Percentiles rank a stretch among this genome's conserved stretches.
Evolutionary conservation across 23 tunicate species (phyloP).

Genomic region (Botrylloides violaceus): DNA sequence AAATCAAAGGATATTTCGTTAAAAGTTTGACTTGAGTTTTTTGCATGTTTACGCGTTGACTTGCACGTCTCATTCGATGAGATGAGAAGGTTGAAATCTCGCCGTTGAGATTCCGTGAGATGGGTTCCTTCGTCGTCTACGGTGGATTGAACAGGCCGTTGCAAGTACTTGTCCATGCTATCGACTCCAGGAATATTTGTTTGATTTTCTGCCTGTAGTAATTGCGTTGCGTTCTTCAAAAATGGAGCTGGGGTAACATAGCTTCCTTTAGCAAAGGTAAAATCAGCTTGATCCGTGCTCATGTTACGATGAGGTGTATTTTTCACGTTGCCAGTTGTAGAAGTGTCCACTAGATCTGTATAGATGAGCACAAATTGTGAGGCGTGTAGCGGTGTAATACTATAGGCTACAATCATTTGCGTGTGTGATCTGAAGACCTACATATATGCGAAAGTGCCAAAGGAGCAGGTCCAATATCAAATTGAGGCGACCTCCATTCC

Average conservation of each 20-base stretch:
- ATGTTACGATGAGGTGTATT: too few relatives aligned
- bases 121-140: constrained; percentile 28
- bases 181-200: constrained; percentile 35
- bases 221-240: not conserved
- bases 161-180: constrained; percentile 53
- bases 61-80: constrained; percentile 39
- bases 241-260: not conserved
- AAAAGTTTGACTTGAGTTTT: not conserved
- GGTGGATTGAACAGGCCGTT: constrained; percentile 33
- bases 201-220: not conserved
- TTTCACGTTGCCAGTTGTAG: too few relatives aligned
- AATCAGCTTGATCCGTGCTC: too few relatives aligned
- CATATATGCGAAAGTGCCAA: too few relatives aligned
- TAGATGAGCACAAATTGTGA: too few relatives aligned
- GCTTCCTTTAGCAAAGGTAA: not conserved
- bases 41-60: not conserved
- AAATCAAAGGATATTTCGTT: constrained; percentile 28
- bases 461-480: too few relatives aligned
- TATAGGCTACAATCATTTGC: too few relatives aligned
- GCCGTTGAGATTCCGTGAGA: constrained; percentile 47
- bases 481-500: too few relatives aligned
- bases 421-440: too few relatives aligned
- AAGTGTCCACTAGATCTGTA: too few relatives aligned
- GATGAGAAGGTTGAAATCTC: constrained; percentile 44
- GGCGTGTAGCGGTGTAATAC: too few relatives aligned